These are phyloP conservation scores for Drosophila serrata DNA, from an alignment of 1,140 invertebrate genomes.

Conservation along the genomic window DNA sequence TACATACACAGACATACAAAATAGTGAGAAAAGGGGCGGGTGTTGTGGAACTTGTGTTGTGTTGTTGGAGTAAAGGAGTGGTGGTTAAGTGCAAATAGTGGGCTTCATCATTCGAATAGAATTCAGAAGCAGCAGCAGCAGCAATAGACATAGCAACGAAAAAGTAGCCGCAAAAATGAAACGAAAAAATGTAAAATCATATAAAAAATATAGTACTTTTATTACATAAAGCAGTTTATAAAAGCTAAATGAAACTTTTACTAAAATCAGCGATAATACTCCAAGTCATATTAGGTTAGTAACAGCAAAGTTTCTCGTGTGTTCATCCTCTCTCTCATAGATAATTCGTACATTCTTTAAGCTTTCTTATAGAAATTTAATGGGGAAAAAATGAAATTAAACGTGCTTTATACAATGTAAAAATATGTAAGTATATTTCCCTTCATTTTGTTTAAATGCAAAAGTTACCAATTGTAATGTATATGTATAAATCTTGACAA, in stretches of 20 bases:
- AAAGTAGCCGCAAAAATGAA: constrained; percentile 21
- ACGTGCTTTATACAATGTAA: constrained; percentile 61
- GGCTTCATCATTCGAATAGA: not conserved
- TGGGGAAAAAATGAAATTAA: constrained; percentile 48
- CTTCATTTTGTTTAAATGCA: constrained; percentile 61
- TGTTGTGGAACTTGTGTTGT: constrained; percentile 3
- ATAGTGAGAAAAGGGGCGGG: constrained; percentile 21
- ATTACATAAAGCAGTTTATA: constrained; percentile 71
- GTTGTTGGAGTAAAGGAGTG: constrained; percentile 14
- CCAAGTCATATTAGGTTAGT: constrained; percentile 51
- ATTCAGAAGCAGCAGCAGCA: constrained; percentile 1
- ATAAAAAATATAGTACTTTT: constrained; percentile 64
- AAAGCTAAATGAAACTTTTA: constrained; percentile 66
- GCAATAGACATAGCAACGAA: constrained; percentile 21
- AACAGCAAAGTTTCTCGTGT: constrained; percentile 42
- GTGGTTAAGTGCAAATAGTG: constrained; percentile 1
- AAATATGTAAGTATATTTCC: constrained; percentile 46
- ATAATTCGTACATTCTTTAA: constrained; percentile 19
- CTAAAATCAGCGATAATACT: constrained; percentile 66
- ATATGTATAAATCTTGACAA: constrained; percentile 43
- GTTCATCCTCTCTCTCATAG: constrained; percentile 18
- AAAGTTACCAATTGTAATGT: constrained; percentile 63
- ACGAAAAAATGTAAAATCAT: constrained; percentile 32
- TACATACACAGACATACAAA: constrained; percentile 50
- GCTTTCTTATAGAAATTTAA: constrained; percentile 65